These are phyloP conservation scores for Perithous albicinctus DNA, from an alignment of 2,888 invertebrate genomes.

Conservation along the genomic window DNA sequence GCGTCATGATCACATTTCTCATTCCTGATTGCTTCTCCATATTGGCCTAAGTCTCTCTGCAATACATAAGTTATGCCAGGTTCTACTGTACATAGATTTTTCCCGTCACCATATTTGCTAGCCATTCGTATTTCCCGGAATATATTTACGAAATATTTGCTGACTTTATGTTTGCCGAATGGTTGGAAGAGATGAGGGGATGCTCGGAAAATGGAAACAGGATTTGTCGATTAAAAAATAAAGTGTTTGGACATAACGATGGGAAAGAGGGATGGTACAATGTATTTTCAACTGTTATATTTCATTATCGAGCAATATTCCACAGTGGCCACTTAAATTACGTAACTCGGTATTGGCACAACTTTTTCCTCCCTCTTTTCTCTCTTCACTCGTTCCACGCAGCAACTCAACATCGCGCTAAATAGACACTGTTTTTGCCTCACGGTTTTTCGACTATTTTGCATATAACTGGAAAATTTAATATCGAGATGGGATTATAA, in stretches of 20 bases:
- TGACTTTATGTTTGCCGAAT: not conserved
- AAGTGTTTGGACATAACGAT: not conserved
- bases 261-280: not conserved
- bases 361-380: not conserved
- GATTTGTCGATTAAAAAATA: not conserved
- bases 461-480: constrained; percentile 25
- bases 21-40: too few species aligned
- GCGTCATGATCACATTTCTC: too few species aligned
- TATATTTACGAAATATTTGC: not conserved
- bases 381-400: not conserved
- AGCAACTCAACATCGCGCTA: not conserved
- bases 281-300: constrained; percentile 25
- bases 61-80: too few species aligned
- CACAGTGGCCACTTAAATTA: constrained; percentile 53
- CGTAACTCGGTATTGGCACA: not conserved
- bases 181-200: not conserved
- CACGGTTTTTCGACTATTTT: constrained; percentile 35
- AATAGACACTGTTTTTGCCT: not conserved
- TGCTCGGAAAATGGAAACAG: not conserved
- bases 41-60: too few species aligned
- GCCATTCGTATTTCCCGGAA: not conserved
- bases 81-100: too few species aligned
- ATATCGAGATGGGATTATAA: constrained; percentile 35
- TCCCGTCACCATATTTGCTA: too few species aligned
- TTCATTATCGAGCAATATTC: constrained; percentile 39